Evolutionary conservation across 2,888 invertebrate species (phyloP).

Genomic region (Rapana venosa): DNA sequence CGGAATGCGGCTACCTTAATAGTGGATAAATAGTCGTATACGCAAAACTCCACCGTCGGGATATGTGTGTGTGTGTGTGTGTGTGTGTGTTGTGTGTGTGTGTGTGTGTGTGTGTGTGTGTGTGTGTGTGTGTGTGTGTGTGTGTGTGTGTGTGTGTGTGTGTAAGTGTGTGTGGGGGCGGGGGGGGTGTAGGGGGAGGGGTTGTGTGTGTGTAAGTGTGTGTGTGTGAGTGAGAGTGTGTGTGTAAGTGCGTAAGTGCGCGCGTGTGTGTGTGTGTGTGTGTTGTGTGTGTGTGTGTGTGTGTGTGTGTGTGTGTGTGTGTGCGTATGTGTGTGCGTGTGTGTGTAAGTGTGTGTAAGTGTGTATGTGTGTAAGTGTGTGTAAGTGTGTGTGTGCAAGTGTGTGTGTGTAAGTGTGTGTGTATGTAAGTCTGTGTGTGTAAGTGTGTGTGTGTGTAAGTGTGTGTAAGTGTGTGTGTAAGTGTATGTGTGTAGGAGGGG

Average conservation of each 20-base stretch:
- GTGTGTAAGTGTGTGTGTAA: not conserved
- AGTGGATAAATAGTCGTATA: no score
- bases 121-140: not conserved
- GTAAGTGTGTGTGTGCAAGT: not conserved
- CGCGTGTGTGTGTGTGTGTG: not conserved
- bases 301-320: not conserved
- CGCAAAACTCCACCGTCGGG: no score
- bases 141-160: not conserved
- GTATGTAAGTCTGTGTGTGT: not conserved
- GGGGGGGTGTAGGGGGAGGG: no score
- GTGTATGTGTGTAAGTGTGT: not conserved
- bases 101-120: not conserved
- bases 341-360: no score
- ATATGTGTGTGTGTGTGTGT: no score
- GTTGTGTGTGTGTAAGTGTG: no score
- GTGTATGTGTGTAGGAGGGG: no score
- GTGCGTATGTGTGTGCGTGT: not conserved
- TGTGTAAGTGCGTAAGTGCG: not conserved
- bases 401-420: no score
- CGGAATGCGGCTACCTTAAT: no score
- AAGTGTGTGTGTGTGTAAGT: not conserved
- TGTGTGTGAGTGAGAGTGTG: no score
- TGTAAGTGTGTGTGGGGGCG: no score
- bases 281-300: not conserved
- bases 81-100: not conserved